These are phyloP conservation scores for Hyles vespertilio DNA, from an alignment of 1,140 invertebrate genomes.

Conservation along the genomic window DNA sequence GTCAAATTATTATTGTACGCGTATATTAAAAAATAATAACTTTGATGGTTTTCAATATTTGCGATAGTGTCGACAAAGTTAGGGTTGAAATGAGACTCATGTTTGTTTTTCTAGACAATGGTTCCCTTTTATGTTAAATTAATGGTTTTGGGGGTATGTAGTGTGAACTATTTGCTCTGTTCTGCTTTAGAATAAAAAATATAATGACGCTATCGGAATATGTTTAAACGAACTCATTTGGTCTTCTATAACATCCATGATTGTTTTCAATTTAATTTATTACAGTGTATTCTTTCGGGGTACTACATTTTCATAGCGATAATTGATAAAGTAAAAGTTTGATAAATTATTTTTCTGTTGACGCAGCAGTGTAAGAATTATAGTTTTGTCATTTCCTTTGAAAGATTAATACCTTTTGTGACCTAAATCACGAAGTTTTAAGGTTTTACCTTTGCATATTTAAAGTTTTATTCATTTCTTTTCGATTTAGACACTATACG, in stretches of 20 bases:
- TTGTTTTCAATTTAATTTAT: not conserved
- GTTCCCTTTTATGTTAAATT: not conserved
- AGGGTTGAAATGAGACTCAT: not conserved
- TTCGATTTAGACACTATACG: constrained; percentile 49
- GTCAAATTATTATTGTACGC: no score
- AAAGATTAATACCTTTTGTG: no score
- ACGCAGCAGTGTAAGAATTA: constrained; percentile 3
- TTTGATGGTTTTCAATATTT: no score
- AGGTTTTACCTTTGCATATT: constrained; percentile 36
- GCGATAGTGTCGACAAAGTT: no score
- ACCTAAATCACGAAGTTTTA: not conserved
- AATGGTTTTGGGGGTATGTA: constrained; percentile 3
- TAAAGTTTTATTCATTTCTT: constrained; percentile 65
- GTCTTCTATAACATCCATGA: not conserved
- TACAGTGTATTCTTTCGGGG: not conserved
- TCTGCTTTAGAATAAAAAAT: constrained; percentile 1
- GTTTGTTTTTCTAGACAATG: constrained; percentile 1
- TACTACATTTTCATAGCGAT: no score
- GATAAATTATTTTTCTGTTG: constrained; percentile 1
- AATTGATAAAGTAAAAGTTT: not conserved
- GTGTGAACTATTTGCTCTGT: constrained; percentile 3
- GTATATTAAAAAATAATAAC: no score
- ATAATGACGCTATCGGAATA: not conserved
- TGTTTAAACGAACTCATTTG: not conserved
- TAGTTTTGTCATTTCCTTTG: not conserved